These are phyloP conservation scores for Ophion costatus DNA, from an alignment of 2,888 invertebrate genomes.

Conservation along the genomic window DNA sequence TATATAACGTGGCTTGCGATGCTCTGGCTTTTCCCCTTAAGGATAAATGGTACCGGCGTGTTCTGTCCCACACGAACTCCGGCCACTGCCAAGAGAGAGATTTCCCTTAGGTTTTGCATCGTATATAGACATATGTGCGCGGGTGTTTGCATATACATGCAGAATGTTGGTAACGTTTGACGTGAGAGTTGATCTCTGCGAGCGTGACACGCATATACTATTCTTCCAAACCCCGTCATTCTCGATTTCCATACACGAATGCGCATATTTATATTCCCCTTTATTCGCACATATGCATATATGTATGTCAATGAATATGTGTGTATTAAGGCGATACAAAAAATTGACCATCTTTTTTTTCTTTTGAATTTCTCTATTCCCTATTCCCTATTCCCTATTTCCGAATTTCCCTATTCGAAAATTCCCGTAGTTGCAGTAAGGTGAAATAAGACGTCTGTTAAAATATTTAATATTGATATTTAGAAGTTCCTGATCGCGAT, in stretches of 20 bases:
- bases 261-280: neutral
- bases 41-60: conserved; percentile 80
- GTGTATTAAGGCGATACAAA: neutral
- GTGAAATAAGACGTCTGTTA: too few species aligned
- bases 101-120: conserved; percentile 81
- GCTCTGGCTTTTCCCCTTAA: conserved; percentile 65
- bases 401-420: too few species aligned
- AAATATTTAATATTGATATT: too few species aligned
- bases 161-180: conserved; percentile 70
- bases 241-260: neutral
- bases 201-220: conserved; percentile 62
- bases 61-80: conserved; percentile 62
- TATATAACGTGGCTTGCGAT: conserved; percentile 42
- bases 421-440: too few species aligned
- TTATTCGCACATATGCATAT: neutral
- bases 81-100: conserved; percentile 75
- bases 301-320: neutral
- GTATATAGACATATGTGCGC: conserved; percentile 49
- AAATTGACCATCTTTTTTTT: too few species aligned
- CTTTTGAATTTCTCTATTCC: too few species aligned
- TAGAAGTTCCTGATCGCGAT: too few species aligned
- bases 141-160: conserved; percentile 51
- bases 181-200: conserved; percentile 69
- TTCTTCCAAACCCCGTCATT: neutral
- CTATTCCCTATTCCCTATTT: too few species aligned